These are phyloP conservation scores for Syngnathus rostellatus DNA, from an alignment of 2,797 vertebrate species.

Conservation along the genomic window DNA sequence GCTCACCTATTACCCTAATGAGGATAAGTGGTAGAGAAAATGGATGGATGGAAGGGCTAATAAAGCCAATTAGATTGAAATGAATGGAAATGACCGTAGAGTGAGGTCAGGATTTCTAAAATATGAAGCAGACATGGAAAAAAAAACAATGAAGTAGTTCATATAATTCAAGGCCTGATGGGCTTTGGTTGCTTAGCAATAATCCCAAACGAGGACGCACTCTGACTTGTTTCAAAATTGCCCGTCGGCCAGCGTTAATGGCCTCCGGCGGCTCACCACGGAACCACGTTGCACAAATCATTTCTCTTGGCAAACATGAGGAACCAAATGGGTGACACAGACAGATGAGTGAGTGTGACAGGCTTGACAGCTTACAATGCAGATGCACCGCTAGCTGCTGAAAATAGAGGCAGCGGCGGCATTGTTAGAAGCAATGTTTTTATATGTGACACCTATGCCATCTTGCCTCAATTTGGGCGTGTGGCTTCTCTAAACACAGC, in stretches of 20 bases:
- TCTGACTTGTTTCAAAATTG: conserved; percentile 6
- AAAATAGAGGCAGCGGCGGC: conserved; percentile 28
- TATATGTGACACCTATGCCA: conserved; percentile 39
- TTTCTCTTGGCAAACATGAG: conserved; percentile 41
- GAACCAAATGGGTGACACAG: conserved; percentile 34
- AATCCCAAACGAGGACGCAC: background rate
- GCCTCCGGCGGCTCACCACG: conserved; percentile 1
- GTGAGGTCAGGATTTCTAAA: background rate
- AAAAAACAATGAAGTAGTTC: background rate
- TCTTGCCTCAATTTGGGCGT: conserved; percentile 26
- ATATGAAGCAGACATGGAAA: background rate
- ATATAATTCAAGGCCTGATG: background rate
- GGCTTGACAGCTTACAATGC: conserved; percentile 37
- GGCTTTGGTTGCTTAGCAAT: background rate
- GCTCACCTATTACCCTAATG: background rate
- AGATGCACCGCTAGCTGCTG: conserved; percentile 26
- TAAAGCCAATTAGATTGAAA: background rate
- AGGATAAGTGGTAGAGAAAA: background rate
- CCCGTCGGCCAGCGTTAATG: conserved; percentile 15
- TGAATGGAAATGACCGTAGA: background rate
- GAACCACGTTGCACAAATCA: conserved; percentile 18
- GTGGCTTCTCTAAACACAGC: conserved; percentile 18
- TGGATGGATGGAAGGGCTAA: background rate
- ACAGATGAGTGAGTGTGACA: conserved; percentile 34
- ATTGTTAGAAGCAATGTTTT: conserved; percentile 42